These are phyloP conservation scores for Ernsta delagoae DNA, from an alignment of 2,888 invertebrate genomes.

Conservation along the genomic window DNA sequence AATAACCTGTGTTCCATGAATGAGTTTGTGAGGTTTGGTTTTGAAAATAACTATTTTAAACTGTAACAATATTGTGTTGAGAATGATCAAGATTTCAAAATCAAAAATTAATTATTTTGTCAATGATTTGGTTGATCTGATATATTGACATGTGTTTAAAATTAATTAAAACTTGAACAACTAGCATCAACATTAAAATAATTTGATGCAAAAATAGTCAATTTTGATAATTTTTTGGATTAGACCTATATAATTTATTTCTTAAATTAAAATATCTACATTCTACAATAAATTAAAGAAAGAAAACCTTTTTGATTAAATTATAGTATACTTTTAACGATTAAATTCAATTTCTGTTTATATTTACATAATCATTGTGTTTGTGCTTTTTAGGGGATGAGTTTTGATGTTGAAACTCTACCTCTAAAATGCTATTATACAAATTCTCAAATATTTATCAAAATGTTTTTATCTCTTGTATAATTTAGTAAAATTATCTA, in stretches of 20 bases:
- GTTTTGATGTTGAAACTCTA: conserved; percentile 29
- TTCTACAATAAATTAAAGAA: too few relatives aligned
- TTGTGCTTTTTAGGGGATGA: conserved; percentile 41
- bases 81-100: not conserved
- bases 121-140: too few relatives aligned
- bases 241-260: too few relatives aligned
- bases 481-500: not conserved
- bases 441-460: conserved; percentile 39
- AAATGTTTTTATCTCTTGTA: not conserved
- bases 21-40: not conserved
- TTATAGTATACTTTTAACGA: too few relatives aligned
- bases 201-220: too few relatives aligned
- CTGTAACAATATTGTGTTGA: not conserved
- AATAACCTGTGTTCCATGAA: conserved; percentile 1
- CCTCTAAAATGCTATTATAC: conserved; percentile 39
- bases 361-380: conserved; percentile 8
- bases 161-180: too few relatives aligned
- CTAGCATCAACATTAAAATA: too few relatives aligned
- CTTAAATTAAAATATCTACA: too few relatives aligned
- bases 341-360: not conserved
- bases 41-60: not conserved
- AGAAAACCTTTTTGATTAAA: too few relatives aligned
- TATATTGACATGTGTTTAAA: too few relatives aligned
- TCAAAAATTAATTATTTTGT: too few relatives aligned
- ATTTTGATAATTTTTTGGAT: too few relatives aligned